phyloP scores from a whole-genome alignment of 1,140 invertebrate genomes.

The Hylyphantes graminicola region DNA sequence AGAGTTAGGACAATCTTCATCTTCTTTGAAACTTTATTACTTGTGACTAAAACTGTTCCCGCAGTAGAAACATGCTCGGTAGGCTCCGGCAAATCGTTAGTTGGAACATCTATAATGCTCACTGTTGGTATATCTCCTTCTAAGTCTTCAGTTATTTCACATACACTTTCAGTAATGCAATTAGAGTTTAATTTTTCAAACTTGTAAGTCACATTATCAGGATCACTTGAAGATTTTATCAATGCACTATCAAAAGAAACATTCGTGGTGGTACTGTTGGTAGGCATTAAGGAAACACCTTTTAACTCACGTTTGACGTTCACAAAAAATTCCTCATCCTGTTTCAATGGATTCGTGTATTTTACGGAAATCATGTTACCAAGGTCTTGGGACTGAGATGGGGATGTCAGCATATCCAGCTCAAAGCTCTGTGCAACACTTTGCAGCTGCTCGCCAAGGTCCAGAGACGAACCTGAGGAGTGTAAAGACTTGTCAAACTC shows the following conservation, averaged over 20 bases:
- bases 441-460: slow-evolving; percentile 35
- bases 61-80: slow-evolving; percentile 23
- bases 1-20: slow-evolving; percentile 55
- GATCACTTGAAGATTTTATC: neutral
- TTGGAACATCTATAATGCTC: slow-evolving; percentile 18
- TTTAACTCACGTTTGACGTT: neutral
- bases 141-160: slow-evolving; percentile 25
- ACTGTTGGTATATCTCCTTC: slow-evolving; percentile 25
- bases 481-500: slow-evolving; percentile 49
- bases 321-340: slow-evolving; percentile 17
- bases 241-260: neutral
- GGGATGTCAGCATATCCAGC: slow-evolving; percentile 35
- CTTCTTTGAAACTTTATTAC: slow-evolving; percentile 46
- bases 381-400: neutral
- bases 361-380: neutral
- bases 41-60: slow-evolving; percentile 44
- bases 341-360: slow-evolving; percentile 2
- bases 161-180: neutral
- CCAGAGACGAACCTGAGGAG: slow-evolving; percentile 35
- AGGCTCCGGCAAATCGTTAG: neutral
- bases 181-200: neutral
- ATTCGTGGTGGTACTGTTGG: neutral
- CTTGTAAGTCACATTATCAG: neutral
- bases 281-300: neutral
- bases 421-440: slow-evolving; percentile 19